Percentiles rank a stretch among this genome's conserved stretches.
Conservation (phyloP, 1,140 invertebrate species). For the Leucophenga varia region DNA sequence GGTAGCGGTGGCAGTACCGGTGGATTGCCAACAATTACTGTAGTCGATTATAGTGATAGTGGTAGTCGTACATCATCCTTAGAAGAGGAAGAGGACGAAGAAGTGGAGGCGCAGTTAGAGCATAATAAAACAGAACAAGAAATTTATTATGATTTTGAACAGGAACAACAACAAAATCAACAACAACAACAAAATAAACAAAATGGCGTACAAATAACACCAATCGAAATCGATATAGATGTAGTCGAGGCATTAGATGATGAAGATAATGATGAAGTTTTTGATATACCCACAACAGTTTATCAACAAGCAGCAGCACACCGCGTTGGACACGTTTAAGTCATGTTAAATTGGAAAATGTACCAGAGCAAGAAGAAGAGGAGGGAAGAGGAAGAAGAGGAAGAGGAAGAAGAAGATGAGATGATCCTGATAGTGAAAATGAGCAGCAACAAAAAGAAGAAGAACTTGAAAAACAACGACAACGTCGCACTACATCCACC, state of each 20-base stretch:
- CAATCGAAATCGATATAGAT: conserved; percentile 13
- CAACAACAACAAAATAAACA: conserved; percentile 4
- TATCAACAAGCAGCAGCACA: conserved; percentile 30
- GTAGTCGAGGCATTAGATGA: conserved; percentile 11
- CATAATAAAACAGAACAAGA: conserved; percentile 20
- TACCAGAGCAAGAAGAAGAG: conserved; percentile 42
- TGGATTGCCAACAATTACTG: conserved; percentile 43
- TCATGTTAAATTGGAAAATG: conserved; percentile 46
- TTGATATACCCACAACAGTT: conserved; percentile 40
- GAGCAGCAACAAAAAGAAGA: no score
- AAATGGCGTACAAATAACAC: conserved; percentile 22
- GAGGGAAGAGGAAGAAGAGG: conserved; percentile 20
- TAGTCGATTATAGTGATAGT: conserved; percentile 39
- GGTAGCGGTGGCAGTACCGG: conserved; percentile 11
- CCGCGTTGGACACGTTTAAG: conserved; percentile 40
- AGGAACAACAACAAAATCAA: not conserved
- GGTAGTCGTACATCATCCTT: no score
- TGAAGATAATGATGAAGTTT: conserved; percentile 27
- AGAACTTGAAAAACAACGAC: no score
- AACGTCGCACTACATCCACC: conserved; percentile 13
- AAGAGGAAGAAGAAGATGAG: conserved; percentile 27
- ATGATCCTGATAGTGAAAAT: no score
- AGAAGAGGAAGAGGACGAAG: no score
- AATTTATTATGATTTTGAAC: conserved; percentile 40
- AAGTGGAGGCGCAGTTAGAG: not conserved